Evolutionary conservation across 2,888 invertebrate genomes (phyloP).

Genomic region (Cryptosula pallasiana): DNA sequence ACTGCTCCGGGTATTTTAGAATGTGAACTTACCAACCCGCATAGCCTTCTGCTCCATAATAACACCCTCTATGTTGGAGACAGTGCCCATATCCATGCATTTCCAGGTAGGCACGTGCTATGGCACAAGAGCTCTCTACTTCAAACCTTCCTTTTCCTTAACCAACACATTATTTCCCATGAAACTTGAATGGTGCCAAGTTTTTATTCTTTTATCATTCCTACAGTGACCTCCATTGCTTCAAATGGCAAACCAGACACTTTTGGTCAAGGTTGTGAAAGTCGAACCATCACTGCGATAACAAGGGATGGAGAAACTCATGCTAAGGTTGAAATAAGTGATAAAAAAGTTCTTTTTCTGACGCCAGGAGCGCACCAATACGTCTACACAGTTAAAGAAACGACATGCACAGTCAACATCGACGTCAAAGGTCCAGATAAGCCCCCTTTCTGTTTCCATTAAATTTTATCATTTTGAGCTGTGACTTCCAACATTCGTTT

Average conservation of each 20-base stretch:
- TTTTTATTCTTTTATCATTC: too few relatives aligned
- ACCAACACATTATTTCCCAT: too few relatives aligned
- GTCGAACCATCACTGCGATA: background rate
- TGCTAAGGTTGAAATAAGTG: background rate
- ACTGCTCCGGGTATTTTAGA: background rate
- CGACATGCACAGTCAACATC: background rate
- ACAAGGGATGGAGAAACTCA: background rate
- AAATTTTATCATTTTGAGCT: too few relatives aligned
- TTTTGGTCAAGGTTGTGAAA: background rate
- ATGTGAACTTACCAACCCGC: background rate
- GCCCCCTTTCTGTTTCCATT: too few relatives aligned
- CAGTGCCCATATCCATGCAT: background rate
- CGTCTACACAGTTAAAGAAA: background rate
- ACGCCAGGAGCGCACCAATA: background rate
- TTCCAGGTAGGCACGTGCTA: background rate
- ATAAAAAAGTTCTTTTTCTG: background rate
- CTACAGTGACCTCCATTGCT: too few relatives aligned
- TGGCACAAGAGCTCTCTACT: too few relatives aligned
- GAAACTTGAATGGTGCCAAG: too few relatives aligned
- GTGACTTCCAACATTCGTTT: too few relatives aligned
- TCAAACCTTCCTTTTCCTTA: too few relatives aligned
- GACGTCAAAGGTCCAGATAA: background rate
- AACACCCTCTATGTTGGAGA: constrained; percentile 11
- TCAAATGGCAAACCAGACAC: too few relatives aligned
- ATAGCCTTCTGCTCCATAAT: background rate